A percentile compares a stretch with the other conserved stretches of the same genome.
These are phyloP conservation scores for Tetranychus truncatus DNA, from an alignment of 2,888 invertebrate genomes.

Conservation along the genomic window DNA sequence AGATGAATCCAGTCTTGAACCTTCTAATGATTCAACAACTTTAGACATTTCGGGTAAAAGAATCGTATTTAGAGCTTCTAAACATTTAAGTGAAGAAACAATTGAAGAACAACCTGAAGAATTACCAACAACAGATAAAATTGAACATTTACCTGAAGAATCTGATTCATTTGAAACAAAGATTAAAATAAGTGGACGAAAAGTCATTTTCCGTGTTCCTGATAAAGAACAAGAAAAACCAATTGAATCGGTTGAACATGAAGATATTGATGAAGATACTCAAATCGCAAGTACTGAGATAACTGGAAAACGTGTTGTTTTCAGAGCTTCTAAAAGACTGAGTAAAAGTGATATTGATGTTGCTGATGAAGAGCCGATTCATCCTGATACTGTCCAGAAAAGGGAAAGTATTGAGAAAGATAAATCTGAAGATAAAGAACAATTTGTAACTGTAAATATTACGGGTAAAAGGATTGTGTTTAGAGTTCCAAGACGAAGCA, in stretches of 20 bases:
- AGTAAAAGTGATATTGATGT: no score
- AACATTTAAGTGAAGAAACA: no score
- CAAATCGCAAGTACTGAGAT: background rate
- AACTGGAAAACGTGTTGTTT: background rate
- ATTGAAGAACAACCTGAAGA: background rate
- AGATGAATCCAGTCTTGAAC: background rate
- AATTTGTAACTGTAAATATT: background rate
- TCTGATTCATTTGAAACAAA: background rate
- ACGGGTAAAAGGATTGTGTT: background rate
- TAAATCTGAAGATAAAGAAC: background rate
- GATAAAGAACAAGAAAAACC: background rate
- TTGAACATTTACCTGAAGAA: background rate
- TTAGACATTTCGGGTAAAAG: background rate
- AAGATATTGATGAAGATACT: background rate
- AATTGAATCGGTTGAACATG: background rate
- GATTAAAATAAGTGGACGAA: background rate
- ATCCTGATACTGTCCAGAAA: no score
- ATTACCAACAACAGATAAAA: background rate
- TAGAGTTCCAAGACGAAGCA: background rate
- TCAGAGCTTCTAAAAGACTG: background rate
- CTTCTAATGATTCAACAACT: background rate
- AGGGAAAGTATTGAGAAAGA: no score
- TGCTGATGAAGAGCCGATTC: background rate
- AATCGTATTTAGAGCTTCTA: background rate
- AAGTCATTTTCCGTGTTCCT: background rate